phyloP scores from a whole-genome alignment of 2,797 vertebrate species.

The Urocyon cinereoargenteus region DNA sequence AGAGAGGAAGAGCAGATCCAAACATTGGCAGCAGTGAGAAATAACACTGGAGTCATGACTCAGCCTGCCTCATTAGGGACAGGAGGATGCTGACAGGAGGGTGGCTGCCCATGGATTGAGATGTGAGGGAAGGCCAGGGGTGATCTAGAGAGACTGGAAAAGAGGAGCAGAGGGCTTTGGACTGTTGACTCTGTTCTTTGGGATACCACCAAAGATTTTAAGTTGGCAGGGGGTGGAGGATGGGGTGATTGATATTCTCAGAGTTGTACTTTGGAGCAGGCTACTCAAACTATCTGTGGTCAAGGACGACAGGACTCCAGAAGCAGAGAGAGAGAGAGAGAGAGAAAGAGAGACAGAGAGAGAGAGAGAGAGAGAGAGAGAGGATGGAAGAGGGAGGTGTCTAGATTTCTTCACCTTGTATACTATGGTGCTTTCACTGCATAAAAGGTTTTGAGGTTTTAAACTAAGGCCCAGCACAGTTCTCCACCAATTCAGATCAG shows the following conservation, averaged over 20 bases:
- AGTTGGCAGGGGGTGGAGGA: neutral
- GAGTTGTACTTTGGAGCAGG: neutral
- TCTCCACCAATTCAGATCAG: neutral
- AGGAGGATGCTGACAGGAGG: neutral
- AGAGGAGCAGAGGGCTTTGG: neutral
- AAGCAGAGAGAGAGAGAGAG: neutral
- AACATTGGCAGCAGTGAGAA: neutral
- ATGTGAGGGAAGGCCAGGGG: neutral
- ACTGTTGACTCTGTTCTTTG: neutral
- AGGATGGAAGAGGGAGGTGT: neutral
- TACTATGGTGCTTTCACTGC: neutral
- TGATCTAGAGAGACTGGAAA: neutral
- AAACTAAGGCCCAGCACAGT: neutral
- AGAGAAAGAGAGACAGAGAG: accelerated
- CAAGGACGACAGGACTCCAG: neutral
- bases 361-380: accelerated
- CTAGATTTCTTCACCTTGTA: neutral
- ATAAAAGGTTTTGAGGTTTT: neutral
- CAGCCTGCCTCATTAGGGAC: neutral
- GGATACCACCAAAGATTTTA: neutral
- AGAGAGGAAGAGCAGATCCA: neutral
- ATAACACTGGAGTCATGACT: neutral
- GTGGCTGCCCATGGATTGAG: neutral
- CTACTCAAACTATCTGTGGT: neutral
- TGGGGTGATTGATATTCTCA: neutral